Evolutionary conservation across 2,888 invertebrate genomes (phyloP).

Genomic region (Flabesymbios commensalis): DNA sequence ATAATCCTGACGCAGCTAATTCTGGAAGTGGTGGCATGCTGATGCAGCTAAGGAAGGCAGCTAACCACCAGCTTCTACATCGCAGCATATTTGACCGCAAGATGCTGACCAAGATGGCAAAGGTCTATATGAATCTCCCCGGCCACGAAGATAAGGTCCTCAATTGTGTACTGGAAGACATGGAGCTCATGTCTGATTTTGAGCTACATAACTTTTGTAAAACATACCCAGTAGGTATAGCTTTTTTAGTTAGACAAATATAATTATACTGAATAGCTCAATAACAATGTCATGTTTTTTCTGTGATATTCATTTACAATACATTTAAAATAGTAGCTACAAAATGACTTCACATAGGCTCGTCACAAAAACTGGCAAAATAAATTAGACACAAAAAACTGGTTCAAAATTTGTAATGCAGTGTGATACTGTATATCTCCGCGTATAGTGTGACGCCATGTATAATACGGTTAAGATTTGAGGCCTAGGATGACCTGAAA

Average conservation of each 20-base stretch:
- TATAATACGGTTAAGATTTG: too few relatives aligned
- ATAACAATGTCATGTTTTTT: background rate
- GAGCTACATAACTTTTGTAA: conserved; percentile 81
- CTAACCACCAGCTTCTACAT: conserved; percentile 89
- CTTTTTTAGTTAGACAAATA: background rate
- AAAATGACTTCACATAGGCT: too few relatives aligned
- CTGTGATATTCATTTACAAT: too few relatives aligned
- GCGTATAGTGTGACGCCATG: too few relatives aligned
- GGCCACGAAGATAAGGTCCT: conserved; percentile 60
- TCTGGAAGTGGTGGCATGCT: conserved; percentile 48
- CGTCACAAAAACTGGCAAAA: too few relatives aligned
- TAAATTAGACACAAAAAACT: too few relatives aligned
- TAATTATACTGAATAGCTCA: background rate
- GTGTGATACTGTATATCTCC: too few relatives aligned
- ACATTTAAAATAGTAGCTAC: too few relatives aligned
- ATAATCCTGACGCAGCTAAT: background rate
- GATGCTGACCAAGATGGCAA: conserved; percentile 71
- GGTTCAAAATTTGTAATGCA: too few relatives aligned
- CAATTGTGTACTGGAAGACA: conserved; percentile 76
- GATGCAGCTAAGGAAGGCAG: conserved; percentile 89
- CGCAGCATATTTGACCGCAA: conserved; percentile 72
- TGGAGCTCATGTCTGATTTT: conserved; percentile 87
- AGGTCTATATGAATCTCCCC: conserved; percentile 58
- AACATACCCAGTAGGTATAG: conserved; percentile 67
- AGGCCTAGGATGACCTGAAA: too few relatives aligned